These are phyloP conservation scores for Valencia hispanica DNA, from an alignment of 2,797 vertebrate genomes.

Conservation along the genomic window DNA sequence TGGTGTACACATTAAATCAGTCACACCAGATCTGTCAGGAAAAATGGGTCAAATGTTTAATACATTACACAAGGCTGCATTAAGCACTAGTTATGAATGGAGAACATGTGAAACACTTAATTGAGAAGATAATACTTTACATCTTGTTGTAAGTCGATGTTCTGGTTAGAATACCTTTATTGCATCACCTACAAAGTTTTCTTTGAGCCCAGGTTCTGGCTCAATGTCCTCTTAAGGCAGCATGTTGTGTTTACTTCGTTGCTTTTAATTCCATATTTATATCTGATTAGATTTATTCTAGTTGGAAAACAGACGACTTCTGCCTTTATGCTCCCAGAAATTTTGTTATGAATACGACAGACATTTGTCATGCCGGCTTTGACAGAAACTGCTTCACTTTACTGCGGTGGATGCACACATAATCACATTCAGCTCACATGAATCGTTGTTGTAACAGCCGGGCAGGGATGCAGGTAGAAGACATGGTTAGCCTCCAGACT, in stretches of 20 bases:
- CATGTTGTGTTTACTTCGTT: background rate
- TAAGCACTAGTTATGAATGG: background rate
- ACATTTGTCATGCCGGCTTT: slow-evolving; percentile 10
- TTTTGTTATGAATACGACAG: background rate
- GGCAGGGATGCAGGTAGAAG: slow-evolving; percentile 40
- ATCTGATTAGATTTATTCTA: background rate
- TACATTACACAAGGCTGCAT: background rate
- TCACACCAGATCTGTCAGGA: background rate
- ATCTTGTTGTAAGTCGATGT: background rate
- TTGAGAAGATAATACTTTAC: background rate
- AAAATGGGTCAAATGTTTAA: background rate
- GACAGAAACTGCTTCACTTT: slow-evolving; percentile 2
- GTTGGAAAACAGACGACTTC: slow-evolving; percentile 5
- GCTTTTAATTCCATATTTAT: slow-evolving; percentile 2
- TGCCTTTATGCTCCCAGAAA: slow-evolving; percentile 19
- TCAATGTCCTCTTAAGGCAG: background rate
- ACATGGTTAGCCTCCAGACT: slow-evolving; percentile 43
- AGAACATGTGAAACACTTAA: background rate
- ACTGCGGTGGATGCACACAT: slow-evolving; percentile 25
- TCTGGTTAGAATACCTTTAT: background rate
- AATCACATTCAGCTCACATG: slow-evolving; percentile 23
- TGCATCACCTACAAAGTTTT: background rate
- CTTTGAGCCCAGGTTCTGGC: background rate
- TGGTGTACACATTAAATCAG: background rate
- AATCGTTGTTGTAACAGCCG: slow-evolving; percentile 31